Conservation (phyloP, 2,888 invertebrate genomes). For the Drosophila emarginata region DNA sequence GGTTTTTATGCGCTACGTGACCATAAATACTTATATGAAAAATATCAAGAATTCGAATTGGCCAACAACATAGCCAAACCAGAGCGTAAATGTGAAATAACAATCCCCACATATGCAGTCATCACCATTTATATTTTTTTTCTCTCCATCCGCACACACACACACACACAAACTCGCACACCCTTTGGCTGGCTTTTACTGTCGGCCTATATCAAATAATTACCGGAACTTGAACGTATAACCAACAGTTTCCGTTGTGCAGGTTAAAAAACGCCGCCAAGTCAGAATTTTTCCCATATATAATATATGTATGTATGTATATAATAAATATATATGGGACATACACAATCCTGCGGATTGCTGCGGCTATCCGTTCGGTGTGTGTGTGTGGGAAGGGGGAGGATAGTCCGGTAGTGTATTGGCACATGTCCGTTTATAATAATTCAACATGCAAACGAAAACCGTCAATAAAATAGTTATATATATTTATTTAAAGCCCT, state of each 20-base stretch:
- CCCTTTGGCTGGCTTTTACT: constrained; percentile 19
- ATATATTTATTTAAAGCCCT: constrained; percentile 53
- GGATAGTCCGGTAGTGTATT: constrained; percentile 17
- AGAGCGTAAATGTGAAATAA: constrained; percentile 26
- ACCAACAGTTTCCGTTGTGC: constrained; percentile 68
- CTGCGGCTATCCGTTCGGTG: neutral
- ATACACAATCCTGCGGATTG: constrained; percentile 9
- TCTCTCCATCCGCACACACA: neutral
- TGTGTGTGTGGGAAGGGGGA: too few relatives aligned
- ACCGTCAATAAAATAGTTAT: constrained; percentile 66
- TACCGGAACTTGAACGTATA: constrained; percentile 72
- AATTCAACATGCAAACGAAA: constrained; percentile 64
- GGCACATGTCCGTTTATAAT: constrained; percentile 72
- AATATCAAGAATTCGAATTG: constrained; percentile 21
- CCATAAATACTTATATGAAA: constrained; percentile 48
- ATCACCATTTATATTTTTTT: neutral
- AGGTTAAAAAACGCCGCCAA: constrained; percentile 29
- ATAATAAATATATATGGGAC: too few relatives aligned
- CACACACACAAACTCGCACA: neutral
- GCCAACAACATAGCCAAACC: neutral
- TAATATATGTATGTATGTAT: constrained; percentile 19
- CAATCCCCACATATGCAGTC: constrained; percentile 32
- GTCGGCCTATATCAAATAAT: constrained; percentile 72
- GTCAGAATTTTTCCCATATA: constrained; percentile 18
- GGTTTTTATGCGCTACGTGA: constrained; percentile 75